phyloP scores from a whole-genome alignment of 2,888 invertebrate species.

The Dynastes tityus region DNA sequence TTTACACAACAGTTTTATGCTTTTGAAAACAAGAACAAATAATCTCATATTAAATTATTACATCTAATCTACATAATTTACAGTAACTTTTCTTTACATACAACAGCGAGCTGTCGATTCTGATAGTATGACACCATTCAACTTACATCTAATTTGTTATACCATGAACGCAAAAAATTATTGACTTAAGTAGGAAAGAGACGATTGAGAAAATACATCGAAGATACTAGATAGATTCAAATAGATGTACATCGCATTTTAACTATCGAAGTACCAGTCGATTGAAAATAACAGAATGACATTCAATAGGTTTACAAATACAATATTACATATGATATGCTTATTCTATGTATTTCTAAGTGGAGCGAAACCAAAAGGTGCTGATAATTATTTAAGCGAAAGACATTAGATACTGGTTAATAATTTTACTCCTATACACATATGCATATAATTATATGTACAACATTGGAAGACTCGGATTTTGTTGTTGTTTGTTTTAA shows the following conservation, averaged over 20 bases:
- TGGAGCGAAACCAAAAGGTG: constrained; percentile 15
- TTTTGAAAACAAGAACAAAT: constrained; percentile 43
- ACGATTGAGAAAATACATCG: constrained; percentile 41
- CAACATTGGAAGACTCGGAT: constrained; percentile 50
- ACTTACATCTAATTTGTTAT: constrained; percentile 43
- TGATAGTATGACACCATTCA: background rate
- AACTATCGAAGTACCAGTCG: constrained; percentile 16
- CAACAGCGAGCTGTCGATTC: background rate
- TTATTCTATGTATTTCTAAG: constrained; percentile 49
- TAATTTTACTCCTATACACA: background rate
- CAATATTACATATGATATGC: constrained; percentile 49
- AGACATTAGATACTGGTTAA: background rate
- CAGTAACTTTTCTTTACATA: background rate
- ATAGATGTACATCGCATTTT: background rate
- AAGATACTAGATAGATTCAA: constrained; percentile 19
- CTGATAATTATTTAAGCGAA: background rate
- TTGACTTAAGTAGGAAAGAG: constrained; percentile 71
- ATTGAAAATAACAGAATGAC: constrained; percentile 13
- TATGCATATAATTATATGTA: constrained; percentile 9
- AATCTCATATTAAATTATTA: constrained; percentile 26
- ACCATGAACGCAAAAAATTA: constrained; percentile 59
- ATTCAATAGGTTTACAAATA: constrained; percentile 34
- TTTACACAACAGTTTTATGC: constrained; percentile 70
- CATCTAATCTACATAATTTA: constrained; percentile 31
- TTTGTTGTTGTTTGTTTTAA: constrained; percentile 44